A percentile compares a stretch with the other conserved stretches of the same genome.
Evolutionary conservation across 2,113 vertebrate genomes (phyloP).

Genomic region (Oenanthe melanoleuca): DNA sequence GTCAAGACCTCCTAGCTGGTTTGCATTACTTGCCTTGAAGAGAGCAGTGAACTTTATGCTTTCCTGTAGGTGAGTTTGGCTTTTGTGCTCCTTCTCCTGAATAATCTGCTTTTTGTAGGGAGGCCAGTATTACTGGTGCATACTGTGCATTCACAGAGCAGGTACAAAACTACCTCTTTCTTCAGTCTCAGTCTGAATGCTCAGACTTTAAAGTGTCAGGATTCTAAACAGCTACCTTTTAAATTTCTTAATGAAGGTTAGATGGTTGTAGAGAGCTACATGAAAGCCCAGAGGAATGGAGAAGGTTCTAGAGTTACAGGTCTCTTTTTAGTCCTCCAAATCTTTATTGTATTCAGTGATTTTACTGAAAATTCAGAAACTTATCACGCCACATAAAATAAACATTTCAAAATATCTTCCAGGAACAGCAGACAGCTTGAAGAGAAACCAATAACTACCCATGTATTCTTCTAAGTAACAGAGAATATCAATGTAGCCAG

Average conservation of each 20-base stretch:
- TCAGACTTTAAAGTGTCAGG: not conserved
- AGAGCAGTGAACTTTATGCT: not conserved
- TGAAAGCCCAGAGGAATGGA: not conserved
- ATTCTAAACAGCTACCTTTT: not conserved
- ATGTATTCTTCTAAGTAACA: not conserved
- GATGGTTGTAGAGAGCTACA: not conserved
- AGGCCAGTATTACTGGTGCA: not conserved
- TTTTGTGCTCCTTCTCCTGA: not conserved
- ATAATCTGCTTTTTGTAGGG: not conserved
- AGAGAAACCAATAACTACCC: not conserved
- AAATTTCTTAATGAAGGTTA: not conserved
- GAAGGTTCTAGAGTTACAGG: not conserved
- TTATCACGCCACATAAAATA: not conserved
- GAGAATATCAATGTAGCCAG: not conserved
- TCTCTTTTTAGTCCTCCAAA: not conserved
- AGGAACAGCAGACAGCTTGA: not conserved
- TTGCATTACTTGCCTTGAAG: not conserved
- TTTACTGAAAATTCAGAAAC: not conserved
- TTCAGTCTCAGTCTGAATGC: fast-evolving
- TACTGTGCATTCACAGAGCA: not conserved
- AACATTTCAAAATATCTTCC: not conserved
- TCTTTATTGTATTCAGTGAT: not conserved
- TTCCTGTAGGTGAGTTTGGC: not conserved
- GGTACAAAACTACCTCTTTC: not conserved
- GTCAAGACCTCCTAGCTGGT: not conserved